Evolutionary conservation across 2,113 vertebrate genomes (phyloP), one percentile per base, ranked within the genome.

Genomic region (Macquaria australasica): DNA sequence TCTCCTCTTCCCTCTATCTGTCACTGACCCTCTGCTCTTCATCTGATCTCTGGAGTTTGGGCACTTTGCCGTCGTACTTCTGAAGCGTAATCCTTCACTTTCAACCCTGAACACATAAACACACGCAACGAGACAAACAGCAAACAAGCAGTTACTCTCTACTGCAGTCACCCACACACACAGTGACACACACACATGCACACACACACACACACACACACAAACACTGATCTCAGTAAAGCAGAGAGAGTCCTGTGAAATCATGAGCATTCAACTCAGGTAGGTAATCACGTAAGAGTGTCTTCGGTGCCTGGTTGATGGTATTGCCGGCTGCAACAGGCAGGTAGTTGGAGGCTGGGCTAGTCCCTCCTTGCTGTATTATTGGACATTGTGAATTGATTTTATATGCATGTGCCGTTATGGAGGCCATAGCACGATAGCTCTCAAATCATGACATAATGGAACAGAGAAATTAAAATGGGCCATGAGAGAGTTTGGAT

Each of bases 221-320:
- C 69, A 72, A 6, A 74, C 60, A 79, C 48, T 78, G 76, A 74
- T 73, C 37, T 59, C 76, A 23, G 55, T 73, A 77, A 78, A 87
- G 63, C 82, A 83, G 56, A 79, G 56, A 70, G 53, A 78, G 59
- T 83, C 43, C 50, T 48, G 67, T 81, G 74, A 56, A 75, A 89
- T 87, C 72, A 74, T 88, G 56, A 78, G 77, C 59, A 82, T 90
- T 93, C 83, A 75, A 43, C 76, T 89, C 77, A 81, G 79, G 84
- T 83, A 79, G 72, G 70, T 89, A 87, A 93, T 91, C 68, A 67
- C 8, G 39, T 79, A 76, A 77, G 67, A 88, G 77, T 73, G 58
- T 53, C 63, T 73, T 73, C 56, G 82, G 56, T 87, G 79, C 67
- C 85, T 83, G 82, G 66, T 78, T 89, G 91, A 83, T 90, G 77